Evolutionary conservation across 2,113 vertebrate species (phyloP).

Genomic region (Odocoileus virginianus): DNA sequence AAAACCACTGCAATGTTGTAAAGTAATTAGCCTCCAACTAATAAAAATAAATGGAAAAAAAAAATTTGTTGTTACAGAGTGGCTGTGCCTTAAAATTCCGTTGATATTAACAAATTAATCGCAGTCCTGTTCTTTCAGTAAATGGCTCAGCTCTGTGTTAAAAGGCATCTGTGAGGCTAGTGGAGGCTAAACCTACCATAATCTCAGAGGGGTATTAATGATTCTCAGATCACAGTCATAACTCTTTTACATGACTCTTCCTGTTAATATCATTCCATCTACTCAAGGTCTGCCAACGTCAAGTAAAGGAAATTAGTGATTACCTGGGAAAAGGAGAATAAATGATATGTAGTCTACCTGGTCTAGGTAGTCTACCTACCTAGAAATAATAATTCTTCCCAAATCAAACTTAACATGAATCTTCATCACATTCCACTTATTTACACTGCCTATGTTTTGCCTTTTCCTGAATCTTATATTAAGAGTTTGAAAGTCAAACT

Average conservation of each 20-base stretch:
- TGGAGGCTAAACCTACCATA: neutral
- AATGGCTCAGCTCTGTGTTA: neutral
- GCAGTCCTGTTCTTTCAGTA: constrained; percentile 13
- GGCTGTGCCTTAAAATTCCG: constrained; percentile 3
- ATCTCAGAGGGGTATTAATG: neutral
- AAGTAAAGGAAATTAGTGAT: constrained; percentile 25
- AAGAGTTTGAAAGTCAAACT: neutral
- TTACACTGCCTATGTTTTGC: neutral
- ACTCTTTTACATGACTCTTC: neutral
- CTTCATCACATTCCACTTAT: neutral
- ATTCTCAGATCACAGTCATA: neutral
- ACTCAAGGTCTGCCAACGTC: neutral
- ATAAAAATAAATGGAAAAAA: too few relatives aligned
- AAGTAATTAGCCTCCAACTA: too few relatives aligned
- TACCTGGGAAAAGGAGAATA: neutral
- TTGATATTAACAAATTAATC: constrained; percentile 29
- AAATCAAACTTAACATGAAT: neutral
- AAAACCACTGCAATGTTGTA: too few relatives aligned
- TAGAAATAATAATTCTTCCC: constrained; percentile 35
- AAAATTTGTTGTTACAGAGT: constrained; percentile 37
- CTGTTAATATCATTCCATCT: neutral
- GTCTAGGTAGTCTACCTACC: neutral
- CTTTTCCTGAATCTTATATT: neutral
- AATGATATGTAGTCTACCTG: neutral
- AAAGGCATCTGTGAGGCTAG: neutral